These are phyloP conservation scores for Lutraria rhynchaena DNA, from an alignment of 1,140 invertebrate species.

Conservation along the genomic window DNA sequence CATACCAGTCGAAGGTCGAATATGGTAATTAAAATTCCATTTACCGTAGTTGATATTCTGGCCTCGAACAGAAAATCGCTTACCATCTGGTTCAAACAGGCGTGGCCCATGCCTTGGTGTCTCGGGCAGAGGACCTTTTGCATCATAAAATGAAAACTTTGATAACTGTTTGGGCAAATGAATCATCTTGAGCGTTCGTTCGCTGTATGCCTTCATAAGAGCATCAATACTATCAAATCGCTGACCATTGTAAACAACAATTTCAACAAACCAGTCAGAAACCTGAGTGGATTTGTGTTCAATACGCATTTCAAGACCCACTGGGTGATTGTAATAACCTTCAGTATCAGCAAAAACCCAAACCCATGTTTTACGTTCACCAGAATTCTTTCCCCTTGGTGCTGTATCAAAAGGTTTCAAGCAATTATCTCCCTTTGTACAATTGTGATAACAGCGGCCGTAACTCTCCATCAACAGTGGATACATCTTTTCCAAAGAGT, in stretches of 20 bases:
- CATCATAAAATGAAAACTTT: slow-evolving; percentile 68
- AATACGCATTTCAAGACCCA: slow-evolving; percentile 74
- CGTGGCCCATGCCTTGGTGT: slow-evolving; percentile 69
- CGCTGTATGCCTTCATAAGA: slow-evolving; percentile 64
- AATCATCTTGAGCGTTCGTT: slow-evolving; percentile 54
- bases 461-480: slow-evolving; percentile 72
- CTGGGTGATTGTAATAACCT: slow-evolving; percentile 72
- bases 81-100: slow-evolving; percentile 73
- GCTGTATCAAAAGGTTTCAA: slow-evolving; percentile 68
- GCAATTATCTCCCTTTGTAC: slow-evolving; percentile 67
- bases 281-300: slow-evolving; percentile 67
- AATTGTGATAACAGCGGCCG: slow-evolving; percentile 74
- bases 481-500: slow-evolving; percentile 64
- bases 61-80: slow-evolving; percentile 71
- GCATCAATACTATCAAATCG: slow-evolving; percentile 69
- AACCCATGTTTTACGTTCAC: slow-evolving; percentile 72
- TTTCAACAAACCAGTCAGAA: slow-evolving; percentile 66
- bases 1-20: slow-evolving; percentile 69
- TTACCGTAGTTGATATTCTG: slow-evolving; percentile 73
- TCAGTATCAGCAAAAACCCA: slow-evolving; percentile 72
- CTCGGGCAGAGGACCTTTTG: slow-evolving; percentile 58
- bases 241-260: slow-evolving; percentile 74
- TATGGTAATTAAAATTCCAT: slow-evolving; percentile 75
- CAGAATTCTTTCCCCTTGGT: slow-evolving; percentile 67
- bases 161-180: slow-evolving; percentile 14